Evolutionary conservation across 2,888 invertebrate species (phyloP).

Genomic region (Erebia epiphron): DNA sequence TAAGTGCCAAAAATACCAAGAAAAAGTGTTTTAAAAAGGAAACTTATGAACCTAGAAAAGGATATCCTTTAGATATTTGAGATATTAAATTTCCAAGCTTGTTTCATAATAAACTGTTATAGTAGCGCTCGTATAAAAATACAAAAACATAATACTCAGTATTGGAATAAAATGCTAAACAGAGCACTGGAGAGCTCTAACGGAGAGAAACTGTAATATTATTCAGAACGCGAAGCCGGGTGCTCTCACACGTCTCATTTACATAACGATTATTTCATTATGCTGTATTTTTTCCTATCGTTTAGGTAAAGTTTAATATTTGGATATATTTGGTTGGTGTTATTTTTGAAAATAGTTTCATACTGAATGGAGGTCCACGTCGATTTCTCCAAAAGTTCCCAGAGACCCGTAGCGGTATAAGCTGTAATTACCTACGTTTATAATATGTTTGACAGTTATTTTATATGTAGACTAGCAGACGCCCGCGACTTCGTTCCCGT

Average conservation of each 20-base stretch:
- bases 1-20: too few species aligned
- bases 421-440: too few species aligned
- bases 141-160: slow-evolving; percentile 26
- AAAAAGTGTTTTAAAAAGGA: too few species aligned
- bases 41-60: too few species aligned
- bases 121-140: slow-evolving; percentile 25
- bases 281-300: slow-evolving; percentile 39
- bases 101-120: slow-evolving; percentile 1
- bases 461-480: too few species aligned
- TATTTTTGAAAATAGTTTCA: too few species aligned
- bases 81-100: background rate
- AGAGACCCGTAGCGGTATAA: too few species aligned
- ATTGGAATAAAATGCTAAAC: slow-evolving; percentile 38
- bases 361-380: too few species aligned
- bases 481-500: too few species aligned
- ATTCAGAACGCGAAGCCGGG: slow-evolving; percentile 36
- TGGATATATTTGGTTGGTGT: background rate
- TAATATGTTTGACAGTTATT: too few species aligned
- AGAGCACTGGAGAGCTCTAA: slow-evolving; percentile 28
- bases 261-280: slow-evolving; percentile 56
- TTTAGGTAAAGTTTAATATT: background rate
- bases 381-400: too few species aligned
- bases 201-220: slow-evolving; percentile 37
- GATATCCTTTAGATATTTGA: background rate
- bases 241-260: slow-evolving; percentile 45